These are phyloP conservation scores for Melanerpes formicivorus DNA, from an alignment of 2,113 vertebrate species.

Conservation along the genomic window DNA sequence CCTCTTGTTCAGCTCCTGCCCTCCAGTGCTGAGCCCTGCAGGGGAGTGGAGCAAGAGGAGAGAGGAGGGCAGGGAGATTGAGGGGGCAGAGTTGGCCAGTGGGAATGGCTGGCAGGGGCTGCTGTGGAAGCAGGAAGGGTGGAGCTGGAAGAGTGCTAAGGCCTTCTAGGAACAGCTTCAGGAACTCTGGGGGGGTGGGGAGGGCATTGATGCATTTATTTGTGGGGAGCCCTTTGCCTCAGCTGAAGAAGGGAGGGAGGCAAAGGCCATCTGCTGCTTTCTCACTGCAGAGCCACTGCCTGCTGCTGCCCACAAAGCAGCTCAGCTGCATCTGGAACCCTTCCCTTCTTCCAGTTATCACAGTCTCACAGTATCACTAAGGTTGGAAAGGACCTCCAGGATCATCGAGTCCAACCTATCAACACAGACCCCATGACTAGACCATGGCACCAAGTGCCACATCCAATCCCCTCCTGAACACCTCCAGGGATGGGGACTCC, in stretches of 20 bases:
- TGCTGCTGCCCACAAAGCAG: rapidly evolving
- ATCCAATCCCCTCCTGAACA: too few species aligned
- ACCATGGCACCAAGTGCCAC: too few species aligned
- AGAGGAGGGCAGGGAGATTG: background rate
- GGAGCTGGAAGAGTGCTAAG: background rate
- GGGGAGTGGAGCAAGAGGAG: background rate
- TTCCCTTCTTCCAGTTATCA: background rate
- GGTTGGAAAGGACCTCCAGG: too few species aligned
- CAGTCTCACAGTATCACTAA: too few species aligned
- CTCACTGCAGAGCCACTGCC: background rate
- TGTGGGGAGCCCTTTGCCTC: background rate
- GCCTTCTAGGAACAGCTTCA: conserved; percentile 38
- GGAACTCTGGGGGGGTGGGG: background rate
- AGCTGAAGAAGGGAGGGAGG: background rate
- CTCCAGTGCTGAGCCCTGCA: background rate
- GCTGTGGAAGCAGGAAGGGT: background rate
- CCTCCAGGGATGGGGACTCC: too few species aligned
- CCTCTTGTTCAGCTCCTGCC: background rate
- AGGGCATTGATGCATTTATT: background rate
- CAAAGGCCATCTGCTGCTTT: background rate
- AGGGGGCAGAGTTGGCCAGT: background rate
- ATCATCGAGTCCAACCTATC: too few species aligned
- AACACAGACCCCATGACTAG: too few species aligned
- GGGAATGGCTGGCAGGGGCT: background rate
- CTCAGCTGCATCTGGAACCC: background rate